Conservation (phyloP, 1,140 invertebrate genomes). For the Dendroctonus valens region DNA sequence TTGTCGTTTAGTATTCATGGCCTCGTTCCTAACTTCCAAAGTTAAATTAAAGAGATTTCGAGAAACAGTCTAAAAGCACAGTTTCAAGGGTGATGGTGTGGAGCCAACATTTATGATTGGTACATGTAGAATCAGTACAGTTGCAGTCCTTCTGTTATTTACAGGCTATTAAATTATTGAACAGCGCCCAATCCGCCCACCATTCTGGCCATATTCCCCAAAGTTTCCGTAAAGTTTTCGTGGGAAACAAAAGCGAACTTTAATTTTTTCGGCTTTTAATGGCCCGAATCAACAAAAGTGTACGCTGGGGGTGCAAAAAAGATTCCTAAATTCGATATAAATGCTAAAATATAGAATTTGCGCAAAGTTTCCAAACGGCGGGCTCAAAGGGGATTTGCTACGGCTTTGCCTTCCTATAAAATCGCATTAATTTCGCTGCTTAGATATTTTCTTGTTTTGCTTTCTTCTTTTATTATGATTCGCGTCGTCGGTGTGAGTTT, state of each 20-base stretch:
- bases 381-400: conserved; percentile 14
- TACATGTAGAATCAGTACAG: too few species aligned
- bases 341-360: conserved; percentile 22
- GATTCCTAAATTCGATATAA: conserved; percentile 20
- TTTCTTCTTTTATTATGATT: conserved; percentile 4
- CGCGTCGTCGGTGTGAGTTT: too few species aligned
- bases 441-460: conserved; percentile 13
- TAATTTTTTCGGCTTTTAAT: conserved; percentile 13
- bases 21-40: too few species aligned
- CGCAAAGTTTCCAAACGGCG: conserved; percentile 9
- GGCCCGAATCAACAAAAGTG: conserved; percentile 15
- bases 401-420: conserved; percentile 12
- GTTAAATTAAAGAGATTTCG: too few species aligned
- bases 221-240: conserved; percentile 1
- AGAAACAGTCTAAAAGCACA: too few species aligned
- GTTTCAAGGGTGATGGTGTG: too few species aligned
- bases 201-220: neutral
- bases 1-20: too few species aligned
- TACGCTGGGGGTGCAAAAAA: conserved; percentile 10
- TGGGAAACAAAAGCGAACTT: neutral
- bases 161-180: too few species aligned
- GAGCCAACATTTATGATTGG: too few species aligned
- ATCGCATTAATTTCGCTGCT: conserved; percentile 19
- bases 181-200: too few species aligned
- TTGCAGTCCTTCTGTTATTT: too few species aligned